phyloP scores from a whole-genome alignment of 2,888 invertebrate species.

The Drosophila melanocephala region DNA sequence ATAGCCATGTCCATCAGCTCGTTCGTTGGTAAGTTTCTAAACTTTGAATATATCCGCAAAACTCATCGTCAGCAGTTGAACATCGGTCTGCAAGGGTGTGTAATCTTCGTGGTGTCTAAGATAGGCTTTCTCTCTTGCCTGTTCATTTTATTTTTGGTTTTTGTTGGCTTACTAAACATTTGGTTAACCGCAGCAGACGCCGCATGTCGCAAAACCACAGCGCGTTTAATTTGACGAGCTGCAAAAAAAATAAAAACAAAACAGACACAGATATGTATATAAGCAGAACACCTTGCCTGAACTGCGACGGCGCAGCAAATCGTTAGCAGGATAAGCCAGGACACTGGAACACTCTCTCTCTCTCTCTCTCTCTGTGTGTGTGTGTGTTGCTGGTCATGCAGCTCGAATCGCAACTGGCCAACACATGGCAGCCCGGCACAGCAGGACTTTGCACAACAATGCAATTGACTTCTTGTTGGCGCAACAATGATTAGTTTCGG shows the following conservation, averaged over 20 bases:
- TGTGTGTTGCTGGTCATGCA: constrained; percentile 11
- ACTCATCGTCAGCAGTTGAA: neutral
- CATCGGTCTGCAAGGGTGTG: neutral
- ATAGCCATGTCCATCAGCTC: neutral
- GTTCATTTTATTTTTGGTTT: neutral
- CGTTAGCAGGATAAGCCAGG: constrained; percentile 24
- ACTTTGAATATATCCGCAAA: neutral
- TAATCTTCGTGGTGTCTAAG: neutral
- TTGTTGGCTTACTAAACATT: constrained; percentile 46
- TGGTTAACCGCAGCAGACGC: constrained; percentile 75
- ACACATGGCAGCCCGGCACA: constrained; percentile 66
- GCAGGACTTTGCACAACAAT: constrained; percentile 66
- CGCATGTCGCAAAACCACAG: constrained; percentile 79
- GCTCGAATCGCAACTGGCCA: constrained; percentile 54
- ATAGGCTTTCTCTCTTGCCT: neutral
- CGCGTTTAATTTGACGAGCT: constrained; percentile 77
- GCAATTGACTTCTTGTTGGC: constrained; percentile 80
- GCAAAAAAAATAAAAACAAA: constrained; percentile 15
- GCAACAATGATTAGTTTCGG: constrained; percentile 84
- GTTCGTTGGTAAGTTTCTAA: neutral
- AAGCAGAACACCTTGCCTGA: constrained; percentile 67
- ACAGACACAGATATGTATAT: neutral
- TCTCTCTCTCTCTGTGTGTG: neutral
- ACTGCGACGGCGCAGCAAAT: constrained; percentile 37
- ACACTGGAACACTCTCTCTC: neutral